phyloP scores from a whole-genome alignment of 2,888 invertebrate species.

The Diarsia rubi region DNA sequence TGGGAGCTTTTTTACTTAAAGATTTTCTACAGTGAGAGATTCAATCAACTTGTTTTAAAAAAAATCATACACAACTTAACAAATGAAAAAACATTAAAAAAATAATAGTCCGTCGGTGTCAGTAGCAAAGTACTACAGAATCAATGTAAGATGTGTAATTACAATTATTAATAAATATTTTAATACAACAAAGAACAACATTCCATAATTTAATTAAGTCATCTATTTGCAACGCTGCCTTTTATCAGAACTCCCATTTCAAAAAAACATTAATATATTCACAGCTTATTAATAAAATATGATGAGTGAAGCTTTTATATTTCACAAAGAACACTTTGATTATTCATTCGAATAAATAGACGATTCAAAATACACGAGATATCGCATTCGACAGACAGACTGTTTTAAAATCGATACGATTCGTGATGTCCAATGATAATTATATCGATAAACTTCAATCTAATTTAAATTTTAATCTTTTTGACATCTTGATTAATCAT shows the following conservation, averaged over 20 bases:
- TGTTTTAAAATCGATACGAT: conserved; percentile 68
- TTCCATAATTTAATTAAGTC: not conserved
- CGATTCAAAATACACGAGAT: conserved; percentile 63
- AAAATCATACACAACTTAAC: too few species aligned
- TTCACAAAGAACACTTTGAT: conserved; percentile 43
- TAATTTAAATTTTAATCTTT: not conserved
- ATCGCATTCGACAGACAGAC: conserved; percentile 59
- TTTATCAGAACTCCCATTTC: not conserved
- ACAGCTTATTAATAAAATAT: conserved; percentile 28
- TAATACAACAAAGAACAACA: not conserved
- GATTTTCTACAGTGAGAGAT: too few species aligned
- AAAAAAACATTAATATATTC: not conserved
- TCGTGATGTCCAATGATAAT: conserved; percentile 59
- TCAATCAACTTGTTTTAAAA: too few species aligned
- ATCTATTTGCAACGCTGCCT: not conserved
- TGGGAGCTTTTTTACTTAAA: not conserved
- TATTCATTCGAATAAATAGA: conserved; percentile 65
- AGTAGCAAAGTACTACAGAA: too few species aligned
- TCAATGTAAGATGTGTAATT: not conserved
- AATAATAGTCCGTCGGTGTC: too few species aligned
- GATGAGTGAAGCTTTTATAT: conserved; percentile 31
- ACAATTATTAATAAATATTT: not conserved
- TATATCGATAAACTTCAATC: conserved; percentile 49
- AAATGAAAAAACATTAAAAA: too few species aligned
- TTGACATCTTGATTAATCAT: not conserved